phyloP scores from a whole-genome alignment of 2,113 vertebrate genomes.

The Orcinus orca region DNA sequence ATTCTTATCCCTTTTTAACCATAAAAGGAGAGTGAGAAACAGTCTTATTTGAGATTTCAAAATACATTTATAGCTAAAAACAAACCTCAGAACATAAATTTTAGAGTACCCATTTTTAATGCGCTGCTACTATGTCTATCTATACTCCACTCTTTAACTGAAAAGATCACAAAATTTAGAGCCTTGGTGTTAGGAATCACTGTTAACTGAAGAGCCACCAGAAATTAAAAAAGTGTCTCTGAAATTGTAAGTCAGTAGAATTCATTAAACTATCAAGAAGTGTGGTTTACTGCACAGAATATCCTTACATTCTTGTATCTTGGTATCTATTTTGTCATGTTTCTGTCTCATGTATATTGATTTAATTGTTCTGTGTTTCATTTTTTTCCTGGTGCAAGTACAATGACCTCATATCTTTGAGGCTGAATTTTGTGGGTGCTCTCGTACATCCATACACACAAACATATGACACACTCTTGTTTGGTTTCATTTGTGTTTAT shows the following conservation, averaged over 20 bases:
- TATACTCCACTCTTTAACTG: not conserved
- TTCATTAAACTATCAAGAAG: not conserved
- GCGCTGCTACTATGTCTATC: not conserved
- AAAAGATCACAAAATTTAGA: not conserved
- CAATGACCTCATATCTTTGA: not conserved
- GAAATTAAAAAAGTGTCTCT: conserved; percentile 27
- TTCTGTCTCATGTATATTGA: not conserved
- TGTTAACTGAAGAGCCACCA: not conserved
- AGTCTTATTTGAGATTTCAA: conserved; percentile 39
- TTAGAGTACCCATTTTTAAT: not conserved
- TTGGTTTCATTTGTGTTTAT: not conserved
- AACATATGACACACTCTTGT: not conserved
- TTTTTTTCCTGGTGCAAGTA: not conserved
- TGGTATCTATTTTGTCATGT: not conserved
- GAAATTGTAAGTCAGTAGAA: not conserved
- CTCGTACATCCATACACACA: not conserved
- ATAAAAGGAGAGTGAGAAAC: not conserved
- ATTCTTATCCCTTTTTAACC: not conserved
- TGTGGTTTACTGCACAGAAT: not conserved
- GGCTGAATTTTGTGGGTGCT: not conserved
- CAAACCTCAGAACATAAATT: conserved; percentile 9
- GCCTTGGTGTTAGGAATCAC: not conserved
- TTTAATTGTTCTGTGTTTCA: not conserved
- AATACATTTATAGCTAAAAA: conserved; percentile 16
- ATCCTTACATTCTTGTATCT: not conserved